Evolutionary conservation across 1,140 invertebrate species (phyloP).

Genomic region (Drosophila pallidifrons): DNA sequence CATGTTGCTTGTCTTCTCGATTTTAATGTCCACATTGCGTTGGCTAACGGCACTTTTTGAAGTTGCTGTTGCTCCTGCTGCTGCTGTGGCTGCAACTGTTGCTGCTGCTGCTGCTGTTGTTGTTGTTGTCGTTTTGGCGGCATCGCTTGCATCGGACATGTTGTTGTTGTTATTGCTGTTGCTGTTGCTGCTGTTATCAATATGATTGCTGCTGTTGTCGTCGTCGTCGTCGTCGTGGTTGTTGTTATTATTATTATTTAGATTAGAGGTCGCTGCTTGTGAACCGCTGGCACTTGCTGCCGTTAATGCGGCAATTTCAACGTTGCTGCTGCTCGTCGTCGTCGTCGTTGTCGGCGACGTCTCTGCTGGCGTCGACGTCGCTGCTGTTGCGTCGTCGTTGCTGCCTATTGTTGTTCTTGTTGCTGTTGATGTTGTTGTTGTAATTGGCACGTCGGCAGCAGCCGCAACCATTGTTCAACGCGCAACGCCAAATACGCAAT

Average conservation of each 20-base stretch:
- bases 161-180: conserved; percentile 42
- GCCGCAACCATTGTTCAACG: conserved; percentile 73
- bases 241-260: conserved; percentile 54
- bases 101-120: conserved; percentile 14
- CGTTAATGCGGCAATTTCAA: conserved; percentile 38
- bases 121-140: conserved; percentile 3
- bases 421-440: conserved; percentile 44
- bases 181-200: conserved; percentile 27
- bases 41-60: conserved; percentile 86
- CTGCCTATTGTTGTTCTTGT: neutral
- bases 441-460: conserved; percentile 62
- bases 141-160: conserved; percentile 61
- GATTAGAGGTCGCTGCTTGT: conserved; percentile 57
- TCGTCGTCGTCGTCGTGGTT: conserved; percentile 31
- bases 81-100: conserved; percentile 12
- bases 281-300: conserved; percentile 36
- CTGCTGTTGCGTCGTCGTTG: conserved; percentile 12
- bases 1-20: conserved; percentile 74
- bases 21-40: conserved; percentile 86
- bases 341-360: conserved; percentile 9
- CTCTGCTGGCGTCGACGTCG: conserved; percentile 18
- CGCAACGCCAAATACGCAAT: conserved; percentile 47
- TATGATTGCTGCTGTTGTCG: conserved; percentile 24
- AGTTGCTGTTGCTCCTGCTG: conserved; percentile 38
- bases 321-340: conserved; percentile 33